Base-by-base conservation (phyloP, 1,140 invertebrate species). In the Glossosoma conforme region DNA sequence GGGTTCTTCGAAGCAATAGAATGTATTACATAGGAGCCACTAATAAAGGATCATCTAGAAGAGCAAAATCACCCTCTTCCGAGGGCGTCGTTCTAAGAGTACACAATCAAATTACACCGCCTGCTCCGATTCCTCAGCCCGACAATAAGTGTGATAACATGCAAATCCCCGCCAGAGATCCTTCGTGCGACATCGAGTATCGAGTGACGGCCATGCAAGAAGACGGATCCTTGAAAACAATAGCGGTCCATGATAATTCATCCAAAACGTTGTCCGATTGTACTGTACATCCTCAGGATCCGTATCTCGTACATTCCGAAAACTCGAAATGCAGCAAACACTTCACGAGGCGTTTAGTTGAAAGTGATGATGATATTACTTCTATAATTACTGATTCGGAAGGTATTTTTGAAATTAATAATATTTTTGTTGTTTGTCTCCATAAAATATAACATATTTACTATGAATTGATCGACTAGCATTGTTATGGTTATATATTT, bases 311-410 rank as follows among this genome's bases (percentile, higher is more conserved):
- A 2, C 72, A 75, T 55, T 74, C 72, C 2, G 71, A 62, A 14
- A 75, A 75, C 45, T 75, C 72, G 0, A 73, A 74, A 44, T 75
- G 72, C 52, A 75, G 69, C 49, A 75, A 75, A 63, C 72, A 71
- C 56, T 74, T 74, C 37, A 70, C 68, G 3, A 62, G 72, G 40
- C 70, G 71, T 28, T 75, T 75, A 53, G 64, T 75, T 1, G 72
- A 75, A 51, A 75, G 71, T 33, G 72, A 75, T 20, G 72, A 75
- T 37, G 72, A 75, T 48, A 72, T 75, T 11, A 75, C 72, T 4
- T 75, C 72, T 1, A 73, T 75, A 22, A 65, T 72, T 14, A 75
- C 72, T 1, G 72, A 75, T 63, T 74, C 71, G 20, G 72, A 75
- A 63, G 72, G 72, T 75, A 37, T 28, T 22, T 8, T 25, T 28